Evolutionary conservation across 53 echinoderm and acorn worm genomes (phyloP), one percentile per base, ranked within the genome.

Genomic region (Hippasteria phrygiana): DNA sequence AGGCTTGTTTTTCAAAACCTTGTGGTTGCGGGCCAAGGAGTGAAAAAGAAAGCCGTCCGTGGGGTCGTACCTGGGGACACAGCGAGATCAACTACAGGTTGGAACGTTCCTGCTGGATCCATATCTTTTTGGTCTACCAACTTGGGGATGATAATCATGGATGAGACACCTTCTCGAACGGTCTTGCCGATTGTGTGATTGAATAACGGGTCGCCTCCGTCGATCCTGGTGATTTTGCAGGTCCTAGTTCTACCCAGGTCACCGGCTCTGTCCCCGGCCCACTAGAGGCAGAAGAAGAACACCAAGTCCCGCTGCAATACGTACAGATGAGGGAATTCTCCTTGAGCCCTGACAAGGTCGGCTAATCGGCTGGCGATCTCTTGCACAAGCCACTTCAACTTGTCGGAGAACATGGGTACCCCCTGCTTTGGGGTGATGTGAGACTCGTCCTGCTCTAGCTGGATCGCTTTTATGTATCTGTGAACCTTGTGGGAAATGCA

Each of bases 151-250:
- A 76, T 14, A 2, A 76, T 3, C 14, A 47, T 16, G 48, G 76
- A 4, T 10, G 50, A 76, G 13, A 5, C 48, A 11, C 14, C 29
- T 29, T 76, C 76, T 14, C 76, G 7, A 8, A 51, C 32, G 22
- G 85, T 84, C 47, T 84, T 84, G 45, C 67, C 69, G 41, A 84
- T 45, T 4, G 85, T 84, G 32, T 84, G 85, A 27, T 69, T 69
- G 67, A 84, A 84, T 1, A 84, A 12, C 1, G 69, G 29, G 33
- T 69, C 85, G 10, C 66, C 50, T 13, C 69, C 32, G 22, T 69
- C 71, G 17, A 84, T 65, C 7, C 85, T 41, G 4, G 69, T 41
- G 1, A 84, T 69, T 62, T 84, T 43, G 8, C 50, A 69, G 27
- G 85, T 84, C 69, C 26, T 84, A 24, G 46, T n/a, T n/a, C n/a